Conservation (phyloP, 2,113 vertebrate species). For the Thalassoma bifasciatum region DNA sequence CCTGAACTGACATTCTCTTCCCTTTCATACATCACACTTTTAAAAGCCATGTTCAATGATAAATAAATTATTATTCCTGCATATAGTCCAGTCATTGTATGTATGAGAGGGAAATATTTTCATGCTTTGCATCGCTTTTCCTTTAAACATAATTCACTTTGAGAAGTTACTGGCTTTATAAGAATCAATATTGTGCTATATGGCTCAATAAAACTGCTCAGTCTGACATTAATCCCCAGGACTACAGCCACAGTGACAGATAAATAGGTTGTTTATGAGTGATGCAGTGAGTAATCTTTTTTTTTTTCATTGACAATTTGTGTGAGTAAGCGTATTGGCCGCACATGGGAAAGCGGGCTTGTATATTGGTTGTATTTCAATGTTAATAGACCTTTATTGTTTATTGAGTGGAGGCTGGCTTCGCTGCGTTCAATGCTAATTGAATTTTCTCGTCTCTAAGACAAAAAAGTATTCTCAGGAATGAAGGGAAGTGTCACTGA, state of each 20-base stretch:
- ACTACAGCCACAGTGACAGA: constrained; percentile 27
- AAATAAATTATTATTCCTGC: background rate
- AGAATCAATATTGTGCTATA: constrained; percentile 55
- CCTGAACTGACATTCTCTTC: constrained; percentile 5
- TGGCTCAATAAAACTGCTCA: constrained; percentile 45
- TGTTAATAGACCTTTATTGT: constrained; percentile 76
- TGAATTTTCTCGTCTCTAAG: constrained; percentile 62
- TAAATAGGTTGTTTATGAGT: constrained; percentile 60
- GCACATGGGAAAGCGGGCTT: constrained; percentile 52
- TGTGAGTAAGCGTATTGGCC: constrained; percentile 60
- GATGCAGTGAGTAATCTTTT: constrained; percentile 7
- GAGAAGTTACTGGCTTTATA: constrained; percentile 36
- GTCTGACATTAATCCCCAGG: constrained; percentile 38
- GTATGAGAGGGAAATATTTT: background rate
- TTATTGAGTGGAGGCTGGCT: constrained; percentile 72
- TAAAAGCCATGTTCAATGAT: background rate
- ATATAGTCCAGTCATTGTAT: constrained; percentile 10
- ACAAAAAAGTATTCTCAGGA: constrained; percentile 50
- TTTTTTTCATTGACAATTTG: constrained; percentile 42
- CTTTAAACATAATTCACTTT: constrained; percentile 51
- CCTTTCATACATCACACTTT: constrained; percentile 11
- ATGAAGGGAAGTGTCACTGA: constrained; percentile 58
- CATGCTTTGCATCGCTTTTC: constrained; percentile 34
- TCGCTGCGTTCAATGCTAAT: constrained; percentile 70
- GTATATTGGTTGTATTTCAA: constrained; percentile 72